Percentiles rank a stretch among this genome's conserved stretches.
Evolutionary conservation across 2,888 invertebrate species (phyloP).

Genomic region (Lottia gigantea): DNA sequence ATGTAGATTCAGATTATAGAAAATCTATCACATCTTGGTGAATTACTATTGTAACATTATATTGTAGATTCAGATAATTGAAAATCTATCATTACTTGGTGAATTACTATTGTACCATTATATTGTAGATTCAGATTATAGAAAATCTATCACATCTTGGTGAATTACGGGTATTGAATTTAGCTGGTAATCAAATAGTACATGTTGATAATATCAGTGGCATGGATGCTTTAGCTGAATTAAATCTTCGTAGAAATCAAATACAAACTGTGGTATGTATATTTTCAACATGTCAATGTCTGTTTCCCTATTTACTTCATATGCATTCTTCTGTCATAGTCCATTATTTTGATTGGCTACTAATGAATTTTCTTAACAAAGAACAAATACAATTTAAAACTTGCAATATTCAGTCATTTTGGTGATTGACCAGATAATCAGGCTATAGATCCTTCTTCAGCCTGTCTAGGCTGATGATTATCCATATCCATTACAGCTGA

Average conservation of each 20-base stretch:
- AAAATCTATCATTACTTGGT: no score
- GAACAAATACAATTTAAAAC: no score
- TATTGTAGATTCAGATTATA: conserved; percentile 78
- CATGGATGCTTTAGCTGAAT: conserved; percentile 81
- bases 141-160: conserved; percentile 76
- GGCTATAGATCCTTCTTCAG: no score
- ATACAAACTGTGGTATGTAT: conserved; percentile 71
- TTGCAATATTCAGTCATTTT: no score
- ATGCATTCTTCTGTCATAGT: no score
- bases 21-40: conserved; percentile 74
- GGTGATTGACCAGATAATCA: no score
- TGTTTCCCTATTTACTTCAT: no score
- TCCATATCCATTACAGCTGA: no score
- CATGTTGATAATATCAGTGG: conserved; percentile 82
- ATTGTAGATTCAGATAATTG: not conserved
- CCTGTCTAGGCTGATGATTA: no score
- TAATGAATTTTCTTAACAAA: no score
- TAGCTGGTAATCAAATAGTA: conserved; percentile 90
- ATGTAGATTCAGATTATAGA: conserved; percentile 80
- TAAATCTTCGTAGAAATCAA: conserved; percentile 89
- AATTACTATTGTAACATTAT: not conserved
- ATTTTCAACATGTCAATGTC: not conserved
- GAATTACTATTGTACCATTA: conserved; percentile 1
- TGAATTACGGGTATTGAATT: conserved; percentile 88
- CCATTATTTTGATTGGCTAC: no score